Evolutionary conservation across 2,113 vertebrate genomes (phyloP).

Genomic region (Thermophis baileyi): DNA sequence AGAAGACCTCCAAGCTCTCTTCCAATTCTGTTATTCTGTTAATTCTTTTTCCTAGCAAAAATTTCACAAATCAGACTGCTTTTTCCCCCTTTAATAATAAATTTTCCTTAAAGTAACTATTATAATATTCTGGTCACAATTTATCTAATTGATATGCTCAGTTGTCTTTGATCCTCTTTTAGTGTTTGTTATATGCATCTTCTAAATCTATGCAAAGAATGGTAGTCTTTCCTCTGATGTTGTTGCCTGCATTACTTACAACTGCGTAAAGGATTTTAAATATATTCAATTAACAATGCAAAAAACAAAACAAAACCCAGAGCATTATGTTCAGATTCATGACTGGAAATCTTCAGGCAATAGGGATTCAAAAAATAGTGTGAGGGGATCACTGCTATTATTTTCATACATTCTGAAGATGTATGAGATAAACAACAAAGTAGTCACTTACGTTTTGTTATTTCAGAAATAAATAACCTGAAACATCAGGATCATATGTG

Average conservation of each 20-base stretch:
- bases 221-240: not conserved
- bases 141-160: not conserved
- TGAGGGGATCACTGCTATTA: no score
- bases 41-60: not conserved
- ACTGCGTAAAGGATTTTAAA: not conserved
- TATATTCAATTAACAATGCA: not conserved
- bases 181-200: not conserved
- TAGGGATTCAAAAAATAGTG: no score
- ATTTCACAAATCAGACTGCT: not conserved
- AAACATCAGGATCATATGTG: no score
- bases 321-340: not conserved
- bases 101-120: not conserved
- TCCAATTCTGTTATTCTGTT: not conserved
- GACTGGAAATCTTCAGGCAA: no score
- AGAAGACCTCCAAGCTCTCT: no score
- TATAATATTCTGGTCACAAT: not conserved
- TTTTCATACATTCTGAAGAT: no score
- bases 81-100: not conserved
- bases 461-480: no score
- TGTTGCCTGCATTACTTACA: not conserved
- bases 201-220: not conserved
- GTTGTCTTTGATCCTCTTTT: not conserved
- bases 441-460: no score
- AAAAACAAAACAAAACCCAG: not conserved
- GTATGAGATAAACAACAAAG: no score